Conservation (phyloP, 2,888 invertebrate genomes). For the Sinodicranocentrus sp. region DNA sequence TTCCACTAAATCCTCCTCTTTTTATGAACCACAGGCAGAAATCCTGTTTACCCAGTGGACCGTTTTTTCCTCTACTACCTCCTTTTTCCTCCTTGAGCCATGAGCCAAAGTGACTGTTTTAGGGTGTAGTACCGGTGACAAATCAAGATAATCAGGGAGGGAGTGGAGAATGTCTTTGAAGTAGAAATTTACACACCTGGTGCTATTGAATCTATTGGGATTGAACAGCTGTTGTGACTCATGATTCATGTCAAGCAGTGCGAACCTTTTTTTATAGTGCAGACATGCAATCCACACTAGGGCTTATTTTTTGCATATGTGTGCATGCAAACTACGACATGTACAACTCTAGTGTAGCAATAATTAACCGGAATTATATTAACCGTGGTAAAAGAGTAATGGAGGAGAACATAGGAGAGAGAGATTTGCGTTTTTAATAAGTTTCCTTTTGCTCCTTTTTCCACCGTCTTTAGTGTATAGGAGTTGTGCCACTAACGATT, state of each 20-base stretch:
- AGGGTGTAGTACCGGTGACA: not conserved
- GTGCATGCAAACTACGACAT: no score
- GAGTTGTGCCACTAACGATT: slow-evolving; percentile 72
- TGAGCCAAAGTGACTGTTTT: no score
- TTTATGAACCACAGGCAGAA: no score
- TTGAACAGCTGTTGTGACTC: slow-evolving; percentile 12
- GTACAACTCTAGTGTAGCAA: not conserved
- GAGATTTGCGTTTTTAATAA: slow-evolving; percentile 50
- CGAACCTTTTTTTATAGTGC: not conserved
- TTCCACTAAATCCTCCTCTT: no score
- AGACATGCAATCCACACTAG: not conserved
- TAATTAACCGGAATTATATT: slow-evolving; percentile 42
- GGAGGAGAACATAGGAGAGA: not conserved
- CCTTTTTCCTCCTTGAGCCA: no score
- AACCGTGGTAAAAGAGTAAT: not conserved
- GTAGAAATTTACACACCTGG: no score
- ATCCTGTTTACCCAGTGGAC: no score
- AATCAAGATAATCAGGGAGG: not conserved
- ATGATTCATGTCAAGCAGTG: not conserved
- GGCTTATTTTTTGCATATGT: not conserved
- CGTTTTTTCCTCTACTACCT: no score
- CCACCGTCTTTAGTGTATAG: slow-evolving; percentile 7
- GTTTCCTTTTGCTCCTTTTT: slow-evolving; percentile 32
- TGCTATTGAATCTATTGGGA: no score
- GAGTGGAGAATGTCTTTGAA: no score